Base-by-base conservation (phyloP, 2,888 invertebrate genomes). In the Athetis lepigone region DNA sequence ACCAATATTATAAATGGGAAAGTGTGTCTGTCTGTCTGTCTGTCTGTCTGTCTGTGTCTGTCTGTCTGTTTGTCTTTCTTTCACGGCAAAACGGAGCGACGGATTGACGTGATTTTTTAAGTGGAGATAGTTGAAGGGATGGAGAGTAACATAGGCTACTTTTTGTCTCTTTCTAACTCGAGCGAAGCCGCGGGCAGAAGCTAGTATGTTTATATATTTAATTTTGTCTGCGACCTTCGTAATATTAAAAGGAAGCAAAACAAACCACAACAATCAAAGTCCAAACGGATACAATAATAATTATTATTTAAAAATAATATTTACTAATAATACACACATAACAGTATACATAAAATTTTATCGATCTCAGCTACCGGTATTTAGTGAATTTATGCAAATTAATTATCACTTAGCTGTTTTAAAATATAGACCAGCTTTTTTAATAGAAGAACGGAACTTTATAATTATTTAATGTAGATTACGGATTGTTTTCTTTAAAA, bases 321-420 rank as follows among this genome's bases (percentile, higher is more conserved):
- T 37, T 16, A 43, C 39, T 19, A 23, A 18, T 27, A 37, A 39
- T 21, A 9, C 5, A 45, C 49, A 40, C 6, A 39, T 18, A 27
- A 49, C 18, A 18, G 33, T 66, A 9, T 11, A 46, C 25, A 40
- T 39, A 8, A 21, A 43, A 33, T 45, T 60, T 40, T 16, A 45
- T 67, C 6, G 36, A 9, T 45, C n/a, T 57, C 19, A 13, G 46
- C 61, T 67, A 72, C 70, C 67, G 60, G 70, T 72, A 67, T 61
- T 61, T 57, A 25, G 37, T 67, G 40, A 57, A 73, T 67, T 71
- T 58, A 73, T 71, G 61, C 13, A 39, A 71, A 72, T 71, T 16
- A 18, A 42, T 51, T 37, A 21, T 36, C 37, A 61, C 2, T 9
- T 56, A 42, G 54, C 21, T 54, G 46, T 33, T 33, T 43, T 58